These are phyloP conservation scores for Schlechtendalia chinensis DNA, from an alignment of 1,140 invertebrate genomes.

Conservation along the genomic window DNA sequence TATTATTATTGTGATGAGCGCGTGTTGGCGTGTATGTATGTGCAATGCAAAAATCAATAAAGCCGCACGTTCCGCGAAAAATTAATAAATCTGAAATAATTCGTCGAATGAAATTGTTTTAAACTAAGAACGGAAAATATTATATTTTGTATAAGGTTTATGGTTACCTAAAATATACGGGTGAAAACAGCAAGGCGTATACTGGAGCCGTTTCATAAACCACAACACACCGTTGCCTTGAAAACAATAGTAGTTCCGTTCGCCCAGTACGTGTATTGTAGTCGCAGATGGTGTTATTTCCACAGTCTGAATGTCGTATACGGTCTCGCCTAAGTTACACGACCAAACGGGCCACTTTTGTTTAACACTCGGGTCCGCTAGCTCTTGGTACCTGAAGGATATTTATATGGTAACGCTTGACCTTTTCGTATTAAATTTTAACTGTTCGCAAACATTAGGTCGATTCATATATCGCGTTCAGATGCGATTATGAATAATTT, in stretches of 20 bases:
- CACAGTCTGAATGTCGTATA: slow-evolving; percentile 65
- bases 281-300: slow-evolving; percentile 59
- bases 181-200: slow-evolving; percentile 70
- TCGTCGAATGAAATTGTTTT: neutral
- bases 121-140: neutral
- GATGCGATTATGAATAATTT: neutral
- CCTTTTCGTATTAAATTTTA: neutral
- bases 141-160: neutral
- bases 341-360: slow-evolving; percentile 70
- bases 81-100: neutral
- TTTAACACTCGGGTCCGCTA: slow-evolving; percentile 60
- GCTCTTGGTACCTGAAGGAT: slow-evolving; percentile 64
- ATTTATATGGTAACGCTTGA: neutral
- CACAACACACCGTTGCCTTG: slow-evolving; percentile 72
- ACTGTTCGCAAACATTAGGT: neutral
- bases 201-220: slow-evolving; percentile 80
- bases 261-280: slow-evolving; percentile 70
- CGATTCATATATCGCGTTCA: neutral
- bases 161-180: slow-evolving; percentile 70
- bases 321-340: slow-evolving; percentile 74
- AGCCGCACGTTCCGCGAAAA: no score
- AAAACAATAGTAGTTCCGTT: slow-evolving; percentile 73
- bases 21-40: no score
- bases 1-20: no score
- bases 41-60: no score